A percentile compares a stretch with the other conserved stretches of the same genome.
These are phyloP conservation scores for Agapostemon virescens DNA, from an alignment of 2,888 invertebrate genomes.

Conservation along the genomic window DNA sequence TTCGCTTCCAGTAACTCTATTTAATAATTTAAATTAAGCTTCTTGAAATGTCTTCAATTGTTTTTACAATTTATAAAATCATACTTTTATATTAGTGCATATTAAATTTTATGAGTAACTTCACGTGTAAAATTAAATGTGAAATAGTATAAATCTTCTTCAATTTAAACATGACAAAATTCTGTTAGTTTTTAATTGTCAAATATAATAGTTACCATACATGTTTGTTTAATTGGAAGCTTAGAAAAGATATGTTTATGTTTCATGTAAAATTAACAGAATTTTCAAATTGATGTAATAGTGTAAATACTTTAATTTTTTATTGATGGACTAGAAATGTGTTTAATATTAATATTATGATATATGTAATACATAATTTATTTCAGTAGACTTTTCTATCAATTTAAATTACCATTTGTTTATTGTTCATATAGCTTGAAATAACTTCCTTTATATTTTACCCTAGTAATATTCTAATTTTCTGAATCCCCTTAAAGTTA, in stretches of 20 bases:
- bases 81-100: neutral
- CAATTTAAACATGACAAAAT: neutral
- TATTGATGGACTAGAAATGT: neutral
- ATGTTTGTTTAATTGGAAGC: neutral
- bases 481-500: constrained; percentile 30
- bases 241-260: neutral
- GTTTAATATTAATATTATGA: neutral
- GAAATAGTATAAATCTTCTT: neutral
- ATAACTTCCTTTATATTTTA: constrained; percentile 22
- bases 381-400: neutral
- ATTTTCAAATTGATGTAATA: neutral
- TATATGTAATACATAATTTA: neutral
- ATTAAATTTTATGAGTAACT: constrained; percentile 17
- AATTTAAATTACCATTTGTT: neutral
- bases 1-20: neutral
- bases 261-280: neutral
- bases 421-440: neutral
- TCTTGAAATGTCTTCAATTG: neutral
- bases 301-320: neutral
- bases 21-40: neutral
- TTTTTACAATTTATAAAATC: neutral
- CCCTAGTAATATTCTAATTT: constrained; percentile 29
- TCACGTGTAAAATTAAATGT: neutral
- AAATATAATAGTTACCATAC: neutral
- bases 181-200: neutral